Base-by-base conservation (phyloP, 2,113 vertebrate species). In the Labrus mixtus region DNA sequence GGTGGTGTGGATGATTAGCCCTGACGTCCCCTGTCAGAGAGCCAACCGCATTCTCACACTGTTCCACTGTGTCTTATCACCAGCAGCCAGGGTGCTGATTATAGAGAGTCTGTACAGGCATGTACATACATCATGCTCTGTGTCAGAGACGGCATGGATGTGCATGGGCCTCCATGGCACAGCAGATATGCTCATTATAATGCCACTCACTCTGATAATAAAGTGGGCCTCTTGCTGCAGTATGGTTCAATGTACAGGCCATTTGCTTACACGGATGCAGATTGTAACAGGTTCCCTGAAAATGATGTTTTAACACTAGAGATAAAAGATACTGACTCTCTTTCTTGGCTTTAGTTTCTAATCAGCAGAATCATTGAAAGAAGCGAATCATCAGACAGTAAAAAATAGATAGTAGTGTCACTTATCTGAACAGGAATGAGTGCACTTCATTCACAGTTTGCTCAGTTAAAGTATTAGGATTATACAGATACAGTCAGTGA, bases 51-150 rank as follows among this genome's bases (percentile, higher is more conserved):
- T 51, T 67, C 29, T 55, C 75, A 62, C 72, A 81, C 67, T 22
- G 68, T 69, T 41, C 22, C 54, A 19, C 51, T 70, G 58, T 60
- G 57, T 51, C 80, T 92, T 90, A 88, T 89, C 90, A 84, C 48
- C 43, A 45, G 66, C 62, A 71, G 70, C 57, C 89, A 84, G 80
- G 76, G 67, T 73, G 74, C 82, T 86, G 86, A 87, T 87, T 81
- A 84, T 33, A 81, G 61, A 25, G 33, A 70, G 64, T 57, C 72
- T 76, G 87, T 56, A 68, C 58, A 76, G 82, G 77, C 74, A 78
- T 78, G 71, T 61, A 54, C 70, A 74, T 78, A 71, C 61, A 87
- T 82, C 76, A 76, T 76, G 73, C 77, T 78, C 68, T 71, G 39
- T 70, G 75, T 88, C 82, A 78, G 67, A 74, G 67, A 76, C 74